A percentile compares a stretch with the other conserved stretches of the same genome.
phyloP scores from a whole-genome alignment of 1,140 invertebrate genomes.

The Nephila pilipes region DNA sequence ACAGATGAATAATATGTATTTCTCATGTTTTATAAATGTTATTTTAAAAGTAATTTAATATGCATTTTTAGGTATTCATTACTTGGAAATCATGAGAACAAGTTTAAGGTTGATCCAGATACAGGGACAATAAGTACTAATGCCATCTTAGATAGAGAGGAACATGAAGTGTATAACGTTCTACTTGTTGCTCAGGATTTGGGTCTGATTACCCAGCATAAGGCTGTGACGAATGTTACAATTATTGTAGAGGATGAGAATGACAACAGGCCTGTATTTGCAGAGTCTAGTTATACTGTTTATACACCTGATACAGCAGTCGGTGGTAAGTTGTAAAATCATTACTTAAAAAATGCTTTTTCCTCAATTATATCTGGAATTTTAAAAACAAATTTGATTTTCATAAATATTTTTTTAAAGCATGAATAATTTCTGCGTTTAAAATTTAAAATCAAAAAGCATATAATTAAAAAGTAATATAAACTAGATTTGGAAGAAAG shows the following conservation, averaged over 20 bases:
- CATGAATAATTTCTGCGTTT: no score
- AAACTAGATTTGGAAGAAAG: no score
- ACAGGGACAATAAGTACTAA: slow-evolving; percentile 80
- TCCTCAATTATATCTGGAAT: background rate
- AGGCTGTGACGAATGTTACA: slow-evolving; percentile 86
- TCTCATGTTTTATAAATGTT: no score
- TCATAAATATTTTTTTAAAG: no score
- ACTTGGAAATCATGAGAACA: slow-evolving; percentile 45
- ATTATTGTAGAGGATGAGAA: slow-evolving; percentile 91
- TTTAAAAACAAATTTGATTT: no score
- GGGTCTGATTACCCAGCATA: slow-evolving; percentile 72
- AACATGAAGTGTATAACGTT: slow-evolving; percentile 88
- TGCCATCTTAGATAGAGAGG: slow-evolving; percentile 82
- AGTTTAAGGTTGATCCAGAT: slow-evolving; percentile 78
- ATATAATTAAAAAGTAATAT: no score
- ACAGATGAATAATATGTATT: no score
- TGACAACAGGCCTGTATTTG: slow-evolving; percentile 92
- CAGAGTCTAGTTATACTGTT: slow-evolving; percentile 87
- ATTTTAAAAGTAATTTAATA: background rate
- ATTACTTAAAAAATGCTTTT: background rate
- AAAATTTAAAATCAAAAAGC: no score
- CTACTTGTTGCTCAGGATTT: slow-evolving; percentile 95
- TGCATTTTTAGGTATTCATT: slow-evolving; percentile 72
- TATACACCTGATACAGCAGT: slow-evolving; percentile 89
- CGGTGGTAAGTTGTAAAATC: slow-evolving; percentile 82